Conservation (phyloP, 92 coral and sea anemone genomes). For the Hydrozoanthus gracilis region DNA sequence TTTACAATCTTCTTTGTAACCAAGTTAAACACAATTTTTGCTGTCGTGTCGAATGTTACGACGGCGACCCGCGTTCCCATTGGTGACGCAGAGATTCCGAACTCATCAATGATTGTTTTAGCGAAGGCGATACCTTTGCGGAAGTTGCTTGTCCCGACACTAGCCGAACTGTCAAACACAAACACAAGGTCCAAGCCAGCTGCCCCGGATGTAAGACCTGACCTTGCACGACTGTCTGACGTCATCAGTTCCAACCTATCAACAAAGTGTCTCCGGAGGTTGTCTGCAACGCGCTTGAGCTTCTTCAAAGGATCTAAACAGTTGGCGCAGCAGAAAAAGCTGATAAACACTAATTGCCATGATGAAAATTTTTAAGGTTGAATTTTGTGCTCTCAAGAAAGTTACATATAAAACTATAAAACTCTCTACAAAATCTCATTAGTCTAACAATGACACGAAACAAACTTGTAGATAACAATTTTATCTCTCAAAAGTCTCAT, state of each 20-base stretch:
- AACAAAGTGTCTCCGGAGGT: slow-evolving; percentile 81
- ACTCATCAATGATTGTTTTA: slow-evolving; percentile 88
- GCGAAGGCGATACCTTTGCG: slow-evolving; percentile 91
- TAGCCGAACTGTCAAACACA: slow-evolving; percentile 96
- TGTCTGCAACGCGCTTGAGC: slow-evolving; percentile 77
- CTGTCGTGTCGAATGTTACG: slow-evolving; percentile 81
- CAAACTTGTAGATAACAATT: too few species aligned
- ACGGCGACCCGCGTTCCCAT: slow-evolving; percentile 96
- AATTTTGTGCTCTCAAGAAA: too few species aligned
- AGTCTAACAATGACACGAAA: too few species aligned
- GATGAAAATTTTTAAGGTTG: too few species aligned
- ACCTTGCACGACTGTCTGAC: slow-evolving; percentile 91
- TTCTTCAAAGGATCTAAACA: slow-evolving; percentile 77
- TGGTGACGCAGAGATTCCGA: slow-evolving; percentile 86
- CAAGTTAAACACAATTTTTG: slow-evolving; percentile 79
- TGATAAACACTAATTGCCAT: too few species aligned
- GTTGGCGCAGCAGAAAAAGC: too few species aligned
- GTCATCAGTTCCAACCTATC: slow-evolving; percentile 88
- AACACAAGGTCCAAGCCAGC: slow-evolving; percentile 96
- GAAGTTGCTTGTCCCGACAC: slow-evolving; percentile 88
- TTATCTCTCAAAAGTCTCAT: too few species aligned
- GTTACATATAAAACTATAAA: too few species aligned
- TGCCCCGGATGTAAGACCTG: slow-evolving; percentile 98
- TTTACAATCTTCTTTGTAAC: slow-evolving; percentile 75
- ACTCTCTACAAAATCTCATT: too few species aligned